Percentiles rank a stretch among this genome's conserved stretches.
Evolutionary conservation across 2,888 invertebrate genomes (phyloP).

Genomic region (Cephus runcator): DNA sequence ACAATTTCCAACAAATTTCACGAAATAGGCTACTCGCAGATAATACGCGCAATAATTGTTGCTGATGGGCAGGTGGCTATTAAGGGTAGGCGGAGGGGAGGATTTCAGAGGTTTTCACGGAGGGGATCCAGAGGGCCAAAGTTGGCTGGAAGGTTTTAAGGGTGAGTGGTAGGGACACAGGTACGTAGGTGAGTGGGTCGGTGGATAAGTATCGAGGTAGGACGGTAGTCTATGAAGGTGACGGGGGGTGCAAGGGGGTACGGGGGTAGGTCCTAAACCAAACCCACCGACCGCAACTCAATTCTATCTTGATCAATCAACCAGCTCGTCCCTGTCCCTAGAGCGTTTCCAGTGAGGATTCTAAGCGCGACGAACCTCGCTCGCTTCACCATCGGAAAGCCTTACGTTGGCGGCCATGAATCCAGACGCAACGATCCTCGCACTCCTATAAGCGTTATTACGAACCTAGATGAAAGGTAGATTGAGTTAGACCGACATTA

Average conservation of each 20-base stretch:
- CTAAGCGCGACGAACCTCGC: background rate
- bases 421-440: constrained; percentile 16
- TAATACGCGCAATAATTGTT: background rate
- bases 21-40: background rate
- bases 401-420: background rate
- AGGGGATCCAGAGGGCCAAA: background rate
- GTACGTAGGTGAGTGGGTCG: background rate
- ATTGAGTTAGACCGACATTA: constrained; percentile 44
- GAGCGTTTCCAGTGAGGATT: background rate
- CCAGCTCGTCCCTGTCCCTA: constrained; percentile 8
- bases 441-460: constrained; percentile 36
- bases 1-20: background rate
- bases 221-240: background rate
- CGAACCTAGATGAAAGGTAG: constrained; percentile 45
- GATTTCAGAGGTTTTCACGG: background rate
- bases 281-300: constrained; percentile 28
- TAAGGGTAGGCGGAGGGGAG: background rate
- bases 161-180: background rate
- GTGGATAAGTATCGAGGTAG: background rate
- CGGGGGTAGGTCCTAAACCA: background rate
- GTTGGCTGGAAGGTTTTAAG: background rate
- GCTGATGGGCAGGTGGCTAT: background rate
- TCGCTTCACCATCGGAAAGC: background rate
- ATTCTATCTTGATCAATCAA: constrained; percentile 39
- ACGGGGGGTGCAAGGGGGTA: background rate